These are phyloP conservation scores for Congeria kusceri DNA, from an alignment of 2,888 invertebrate genomes.

Conservation along the genomic window DNA sequence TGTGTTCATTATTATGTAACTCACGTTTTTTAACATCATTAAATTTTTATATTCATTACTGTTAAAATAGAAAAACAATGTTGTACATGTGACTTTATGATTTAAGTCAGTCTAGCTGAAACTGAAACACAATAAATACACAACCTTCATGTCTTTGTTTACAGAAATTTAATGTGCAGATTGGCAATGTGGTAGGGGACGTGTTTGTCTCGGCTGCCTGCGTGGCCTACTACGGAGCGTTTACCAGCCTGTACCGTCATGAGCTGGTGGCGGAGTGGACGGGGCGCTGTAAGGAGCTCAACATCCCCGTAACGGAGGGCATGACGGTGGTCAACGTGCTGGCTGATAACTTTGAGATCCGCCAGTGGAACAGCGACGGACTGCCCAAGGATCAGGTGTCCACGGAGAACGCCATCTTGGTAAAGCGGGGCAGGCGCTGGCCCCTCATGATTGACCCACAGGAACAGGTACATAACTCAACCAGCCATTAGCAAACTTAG, in stretches of 20 bases:
- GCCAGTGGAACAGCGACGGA: slow-evolving; percentile 86
- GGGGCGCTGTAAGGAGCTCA: slow-evolving; percentile 88
- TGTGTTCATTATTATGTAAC: no score
- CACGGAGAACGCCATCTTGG: slow-evolving; percentile 86
- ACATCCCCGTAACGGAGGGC: slow-evolving; percentile 90
- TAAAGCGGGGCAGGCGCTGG: slow-evolving; percentile 85
- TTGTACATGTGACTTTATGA: no score
- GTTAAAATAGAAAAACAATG: no score
- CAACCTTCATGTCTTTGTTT: slow-evolving; percentile 16
- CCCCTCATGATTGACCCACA: slow-evolving; percentile 86
- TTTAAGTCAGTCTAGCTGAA: no score
- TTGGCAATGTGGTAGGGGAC: slow-evolving; percentile 85
- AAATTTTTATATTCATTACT: no score
- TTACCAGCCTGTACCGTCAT: slow-evolving; percentile 83
- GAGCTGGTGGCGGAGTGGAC: slow-evolving; percentile 90
- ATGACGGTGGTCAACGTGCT: slow-evolving; percentile 88
- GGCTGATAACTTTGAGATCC: slow-evolving; percentile 88
- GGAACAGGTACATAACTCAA: slow-evolving; percentile 84
- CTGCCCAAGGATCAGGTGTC: slow-evolving; percentile 85
- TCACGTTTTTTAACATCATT: no score
- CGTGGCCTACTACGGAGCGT: slow-evolving; percentile 86
- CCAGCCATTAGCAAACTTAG: no score
- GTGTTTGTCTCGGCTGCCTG: slow-evolving; percentile 86
- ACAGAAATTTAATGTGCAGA: slow-evolving; percentile 82
- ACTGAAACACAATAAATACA: no score